Percentiles rank a stretch among this genome's conserved stretches.
These are phyloP conservation scores for Drosophila arizonae DNA, from an alignment of 1,140 invertebrate species.

Conservation along the genomic window DNA sequence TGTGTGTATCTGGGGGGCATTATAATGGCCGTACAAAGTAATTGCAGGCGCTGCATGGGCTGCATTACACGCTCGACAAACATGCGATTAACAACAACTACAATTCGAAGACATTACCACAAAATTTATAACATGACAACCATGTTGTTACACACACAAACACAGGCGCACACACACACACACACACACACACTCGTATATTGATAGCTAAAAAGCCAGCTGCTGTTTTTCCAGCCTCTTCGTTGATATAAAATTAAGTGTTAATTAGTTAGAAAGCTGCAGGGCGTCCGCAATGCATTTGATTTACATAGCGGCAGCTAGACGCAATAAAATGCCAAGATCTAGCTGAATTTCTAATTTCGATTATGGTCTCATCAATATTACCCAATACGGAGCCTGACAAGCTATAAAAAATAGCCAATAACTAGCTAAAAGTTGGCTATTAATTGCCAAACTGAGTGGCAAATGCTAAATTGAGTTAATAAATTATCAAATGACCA, in stretches of 20 bases:
- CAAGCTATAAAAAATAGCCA: conserved; percentile 12
- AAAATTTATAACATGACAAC: conserved; percentile 75
- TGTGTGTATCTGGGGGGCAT: conserved; percentile 22
- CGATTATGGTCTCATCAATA: conserved; percentile 25
- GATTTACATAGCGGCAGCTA: conserved; percentile 58
- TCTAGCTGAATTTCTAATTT: conserved; percentile 34
- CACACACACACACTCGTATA: background rate
- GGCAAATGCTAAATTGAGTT: background rate
- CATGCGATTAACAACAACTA: conserved; percentile 80
- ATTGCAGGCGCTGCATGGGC: conserved; percentile 75
- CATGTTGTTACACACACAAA: conserved; percentile 41
- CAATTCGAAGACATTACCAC: conserved; percentile 76
- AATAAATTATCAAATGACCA: background rate
- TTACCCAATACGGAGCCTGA: conserved; percentile 10
- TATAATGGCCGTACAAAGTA: conserved; percentile 60
- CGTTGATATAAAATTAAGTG: conserved; percentile 75
- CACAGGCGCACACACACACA: conserved; percentile 10
- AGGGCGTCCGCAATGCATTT: conserved; percentile 61
- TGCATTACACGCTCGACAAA: conserved; percentile 78
- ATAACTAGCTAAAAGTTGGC: conserved; percentile 5
- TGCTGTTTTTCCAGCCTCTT: conserved; percentile 51
- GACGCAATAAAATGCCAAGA: conserved; percentile 5
- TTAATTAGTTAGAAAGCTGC: conserved; percentile 79
- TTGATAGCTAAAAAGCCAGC: conserved; percentile 44
- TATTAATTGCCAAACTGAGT: background rate